Evolutionary conservation across 2,113 vertebrate genomes (phyloP), one percentile per base, ranked within the genome.

Genomic region (Marmota flaviventris): DNA sequence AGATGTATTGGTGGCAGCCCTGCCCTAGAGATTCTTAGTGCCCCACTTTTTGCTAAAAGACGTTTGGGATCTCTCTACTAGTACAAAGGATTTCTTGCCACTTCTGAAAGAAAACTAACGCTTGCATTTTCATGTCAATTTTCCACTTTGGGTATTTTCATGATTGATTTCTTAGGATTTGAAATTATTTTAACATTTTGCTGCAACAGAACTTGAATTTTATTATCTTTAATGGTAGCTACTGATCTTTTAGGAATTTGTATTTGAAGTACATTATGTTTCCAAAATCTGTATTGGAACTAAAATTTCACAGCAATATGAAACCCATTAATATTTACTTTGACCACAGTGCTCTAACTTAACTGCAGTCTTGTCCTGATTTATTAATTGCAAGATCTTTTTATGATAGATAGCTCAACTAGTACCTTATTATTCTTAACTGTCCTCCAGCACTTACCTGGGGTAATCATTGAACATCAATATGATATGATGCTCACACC

Each of bases 11-110:
- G 82, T 95, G 98, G 98, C 98, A 98, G 98, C 98, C 98, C 97
- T 98, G 98, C 98, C 96, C 97, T 97, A 98, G 98, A 97, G 97
- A 93, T 73, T 90, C 53, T 45, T 70, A 93, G 45, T 61, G 61
- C 67, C 93, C 89, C 63, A 0, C 37, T 87, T 88, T 90, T 70
- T 85, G 67, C 56, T 89, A 81, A 87, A 94, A 87, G 63, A 61
- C 89, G 48, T 18, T 84, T 70, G 75, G 65, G 37, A 77, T 77
- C 85, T 84, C 73, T 72, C 58, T 51, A 39, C 84, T n/a, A 89
- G 27, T 73, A 29, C 86, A 53, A 25, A 86, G 67, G 51, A 94
- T 25, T 45, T 76, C 78, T 78, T 76, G 78, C 14, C 45, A 81
- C 81, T 86, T 56, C 39, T 48, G 39, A 17, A 85, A 86, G 37